These are phyloP conservation scores for Heterotis niloticus DNA, from an alignment of 2,113 vertebrate genomes.

Conservation along the genomic window DNA sequence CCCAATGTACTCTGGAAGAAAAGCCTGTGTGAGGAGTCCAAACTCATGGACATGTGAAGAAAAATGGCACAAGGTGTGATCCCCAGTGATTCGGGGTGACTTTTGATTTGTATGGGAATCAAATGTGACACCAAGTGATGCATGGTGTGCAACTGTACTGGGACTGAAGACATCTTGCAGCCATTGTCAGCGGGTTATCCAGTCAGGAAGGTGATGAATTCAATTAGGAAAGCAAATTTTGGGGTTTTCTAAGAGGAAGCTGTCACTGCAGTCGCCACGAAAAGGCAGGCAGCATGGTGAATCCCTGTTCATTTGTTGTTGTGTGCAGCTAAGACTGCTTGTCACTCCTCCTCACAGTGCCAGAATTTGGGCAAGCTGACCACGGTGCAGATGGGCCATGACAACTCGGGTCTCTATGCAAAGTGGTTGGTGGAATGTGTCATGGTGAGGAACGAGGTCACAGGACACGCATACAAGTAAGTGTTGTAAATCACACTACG, in stretches of 20 bases:
- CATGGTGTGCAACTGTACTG: background rate
- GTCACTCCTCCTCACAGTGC: conserved; percentile 63
- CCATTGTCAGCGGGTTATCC: background rate
- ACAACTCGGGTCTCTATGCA: conserved; percentile 93
- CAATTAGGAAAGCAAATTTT: background rate
- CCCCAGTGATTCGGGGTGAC: background rate
- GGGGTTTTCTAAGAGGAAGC: background rate
- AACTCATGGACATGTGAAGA: background rate
- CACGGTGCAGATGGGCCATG: conserved; percentile 96
- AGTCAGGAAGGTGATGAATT: background rate
- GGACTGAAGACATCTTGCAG: background rate
- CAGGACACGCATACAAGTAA: conserved; percentile 96
- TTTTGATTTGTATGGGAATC: background rate
- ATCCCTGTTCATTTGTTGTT: background rate
- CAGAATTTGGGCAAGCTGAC: conserved; percentile 97
- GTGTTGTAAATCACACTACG: conserved; percentile 34
- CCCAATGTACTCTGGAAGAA: background rate
- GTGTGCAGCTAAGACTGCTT: background rate
- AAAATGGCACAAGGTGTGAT: background rate
- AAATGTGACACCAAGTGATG: background rate
- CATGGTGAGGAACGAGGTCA: conserved; percentile 94
- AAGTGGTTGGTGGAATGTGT: conserved; percentile 97
- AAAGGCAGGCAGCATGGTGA: background rate
- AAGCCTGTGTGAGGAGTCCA: background rate
- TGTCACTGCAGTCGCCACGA: background rate